These are phyloP conservation scores for Hylaeus volcanicus DNA, from an alignment of 1,140 invertebrate genomes.

Conservation along the genomic window DNA sequence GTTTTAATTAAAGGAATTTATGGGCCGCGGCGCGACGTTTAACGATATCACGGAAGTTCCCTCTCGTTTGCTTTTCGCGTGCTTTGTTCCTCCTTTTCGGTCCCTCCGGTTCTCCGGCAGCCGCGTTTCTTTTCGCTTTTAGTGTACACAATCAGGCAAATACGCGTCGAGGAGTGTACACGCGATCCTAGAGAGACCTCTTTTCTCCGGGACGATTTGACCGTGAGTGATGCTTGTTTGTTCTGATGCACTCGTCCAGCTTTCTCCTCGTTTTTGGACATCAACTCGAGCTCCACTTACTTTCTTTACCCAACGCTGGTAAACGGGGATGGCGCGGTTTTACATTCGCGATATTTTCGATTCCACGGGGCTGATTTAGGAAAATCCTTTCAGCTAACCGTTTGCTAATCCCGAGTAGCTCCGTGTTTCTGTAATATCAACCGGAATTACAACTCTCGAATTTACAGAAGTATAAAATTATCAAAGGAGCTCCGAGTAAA, in stretches of 20 bases:
- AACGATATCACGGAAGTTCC: constrained; percentile 52
- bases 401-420: no score
- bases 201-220: neutral
- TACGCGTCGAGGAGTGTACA: neutral
- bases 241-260: no score
- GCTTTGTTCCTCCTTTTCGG: constrained; percentile 34
- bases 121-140: constrained; percentile 30
- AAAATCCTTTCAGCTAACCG: no score
- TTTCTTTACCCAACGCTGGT: neutral
- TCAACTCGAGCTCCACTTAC: neutral
- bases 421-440: no score
- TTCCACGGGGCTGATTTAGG: no score
- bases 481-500: no score
- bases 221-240: neutral
- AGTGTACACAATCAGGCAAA: neutral
- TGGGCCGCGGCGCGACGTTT: constrained; percentile 56
- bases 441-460: no score
- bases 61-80: constrained; percentile 39
- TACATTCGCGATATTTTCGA: no score
- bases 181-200: neutral
- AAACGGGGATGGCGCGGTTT: neutral
- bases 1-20: constrained; percentile 69
- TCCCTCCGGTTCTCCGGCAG: neutral
- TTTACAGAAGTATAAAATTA: no score
- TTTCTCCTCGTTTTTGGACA: neutral